These are phyloP conservation scores for Artibeus lituratus DNA, from an alignment of 2,797 vertebrate species.

Conservation along the genomic window DNA sequence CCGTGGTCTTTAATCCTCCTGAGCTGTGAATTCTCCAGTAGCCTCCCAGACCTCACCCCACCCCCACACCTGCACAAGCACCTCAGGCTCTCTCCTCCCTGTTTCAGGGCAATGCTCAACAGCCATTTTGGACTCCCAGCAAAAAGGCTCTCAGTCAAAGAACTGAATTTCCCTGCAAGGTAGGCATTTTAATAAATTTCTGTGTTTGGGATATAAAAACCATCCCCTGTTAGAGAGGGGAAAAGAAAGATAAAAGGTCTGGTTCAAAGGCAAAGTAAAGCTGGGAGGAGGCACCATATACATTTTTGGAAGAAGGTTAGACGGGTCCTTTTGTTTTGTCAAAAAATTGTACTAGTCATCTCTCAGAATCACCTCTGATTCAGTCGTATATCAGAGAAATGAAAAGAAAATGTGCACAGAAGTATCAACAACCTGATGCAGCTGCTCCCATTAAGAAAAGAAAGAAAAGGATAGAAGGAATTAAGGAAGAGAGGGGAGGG, in stretches of 20 bases:
- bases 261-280: background rate
- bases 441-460: background rate
- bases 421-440: background rate
- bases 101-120: background rate
- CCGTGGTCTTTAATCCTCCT: background rate
- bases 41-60: background rate
- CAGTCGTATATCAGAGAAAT: background rate
- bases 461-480: background rate
- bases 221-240: background rate
- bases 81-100: background rate
- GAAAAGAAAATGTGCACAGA: background rate
- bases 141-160: background rate
- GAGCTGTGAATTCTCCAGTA: background rate
- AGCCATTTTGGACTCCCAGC: background rate
- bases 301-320: background rate
- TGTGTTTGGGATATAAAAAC: background rate
- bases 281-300: background rate
- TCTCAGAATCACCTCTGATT: background rate
- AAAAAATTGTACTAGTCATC: background rate
- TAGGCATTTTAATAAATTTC: conserved; percentile 33
- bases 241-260: background rate
- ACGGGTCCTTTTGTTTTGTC: background rate
- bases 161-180: background rate
- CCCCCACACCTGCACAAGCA: background rate
- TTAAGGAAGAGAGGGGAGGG: too few species aligned